Evolutionary conservation across 1,140 invertebrate genomes (phyloP), one percentile per base, ranked within the genome.

Genomic region (Cylas formicarius): DNA sequence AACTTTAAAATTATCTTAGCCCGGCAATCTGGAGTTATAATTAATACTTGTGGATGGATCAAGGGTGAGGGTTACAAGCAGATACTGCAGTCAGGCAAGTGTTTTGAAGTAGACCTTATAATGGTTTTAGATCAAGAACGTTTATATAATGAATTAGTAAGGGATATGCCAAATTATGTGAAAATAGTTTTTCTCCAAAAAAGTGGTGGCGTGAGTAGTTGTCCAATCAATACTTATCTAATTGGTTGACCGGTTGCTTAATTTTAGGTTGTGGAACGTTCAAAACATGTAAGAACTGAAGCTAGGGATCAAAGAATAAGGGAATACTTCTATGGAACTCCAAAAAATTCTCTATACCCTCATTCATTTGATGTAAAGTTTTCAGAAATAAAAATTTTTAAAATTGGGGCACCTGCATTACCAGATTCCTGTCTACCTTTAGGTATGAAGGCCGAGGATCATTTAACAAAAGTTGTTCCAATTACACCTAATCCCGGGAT

Each of bases 11-110:
- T n/a, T 44, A 24, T 50, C 66, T 55, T 60, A 86, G 86, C 84
- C 0, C 83, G 84, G 62, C 74, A 75, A 27, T 95, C 92, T 19
- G 96, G 96, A n/a, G 85, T 91, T 1, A 82, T 99, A 22, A 94
- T 99, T 35, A 99, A 99, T 63, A 99, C 96, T 0, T 95, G 92
- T 61, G 95, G 95, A 1, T 99, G 93, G 93, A 81, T 97, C 0
- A 92, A 94, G 70, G 86, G 80, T 1, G 82, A 80, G 5, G 92
- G 90, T 0, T 94, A 92, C 61, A 82, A 83, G 58, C 72, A 84
- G 28, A 62, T 92, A 8, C 78, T 82, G 7, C 87, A 95, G 58
- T 82, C 90, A 4, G 90, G 91, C 0, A 81, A 90, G 60, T 86
- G 86, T 4, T 98, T 98, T 70, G 89, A 96, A 74, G 90, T 95